Base-by-base conservation (phyloP, 1,140 invertebrate genomes). In the Oreohelix idahoensis region DNA sequence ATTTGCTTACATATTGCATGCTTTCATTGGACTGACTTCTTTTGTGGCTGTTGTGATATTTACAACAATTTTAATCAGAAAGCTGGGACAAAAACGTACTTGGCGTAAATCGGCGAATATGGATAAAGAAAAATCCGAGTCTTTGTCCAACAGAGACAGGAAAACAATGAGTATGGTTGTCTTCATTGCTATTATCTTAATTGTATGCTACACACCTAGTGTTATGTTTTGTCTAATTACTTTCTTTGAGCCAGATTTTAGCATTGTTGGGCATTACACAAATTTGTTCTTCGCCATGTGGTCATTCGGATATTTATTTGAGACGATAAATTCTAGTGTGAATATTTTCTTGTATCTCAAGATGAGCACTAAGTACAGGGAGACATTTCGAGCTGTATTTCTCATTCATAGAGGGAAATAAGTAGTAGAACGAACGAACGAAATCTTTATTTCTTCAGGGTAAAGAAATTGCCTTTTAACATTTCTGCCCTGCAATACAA, bases 311-410 rank as follows among this genome's bases (percentile, higher is more conserved):
- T 2, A 4, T 2, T 36, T 77, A 36, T 36, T 77, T 32, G 75
- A 53, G 23, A 58, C 15, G 1, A 77, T 45, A 8, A 77, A 77
- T 45, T 49, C 45, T 58, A 77, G 75, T 36, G 39, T 53, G 15
- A 77, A 77, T 77, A 77, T 77, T 20, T 51, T 77, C 11, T n/a
- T 77, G 8, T 77, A 77, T 36, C 8, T 51, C 1, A 77, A 77
- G 36, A 77, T 77, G 75, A 77, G 49, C 36, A 26, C 75, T 13
- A 77, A 77, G 15, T 77, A 42, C 29, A 49, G 49, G 15, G 13
- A n/a, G 1, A 49, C 45, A 26, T 75, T 75, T 29, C 42, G n/a
- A n/a, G n/a, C n/a, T n/a, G n/a, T n/a, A n/a, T n/a, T n/a, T n/a
- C n/a, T n/a, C n/a, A n/a, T n/a, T n/a, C n/a, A n/a, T n/a, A n/a